A percentile compares a stretch with the other conserved stretches of the same genome.
Conservation (phyloP, 2,888 invertebrate genomes). For the Syrphus vitripennis region DNA sequence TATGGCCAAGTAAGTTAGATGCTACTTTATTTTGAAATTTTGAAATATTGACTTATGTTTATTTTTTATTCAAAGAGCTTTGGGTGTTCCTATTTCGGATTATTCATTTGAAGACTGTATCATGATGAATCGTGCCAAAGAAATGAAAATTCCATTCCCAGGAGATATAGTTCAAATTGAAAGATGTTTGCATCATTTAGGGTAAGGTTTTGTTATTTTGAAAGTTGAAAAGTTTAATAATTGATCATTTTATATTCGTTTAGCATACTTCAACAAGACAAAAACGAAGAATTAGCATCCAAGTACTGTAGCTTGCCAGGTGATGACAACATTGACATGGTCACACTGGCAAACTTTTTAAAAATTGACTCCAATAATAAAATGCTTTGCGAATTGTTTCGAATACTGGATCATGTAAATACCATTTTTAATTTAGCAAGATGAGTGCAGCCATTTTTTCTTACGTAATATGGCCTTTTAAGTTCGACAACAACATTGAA, state of each 20-base stretch:
- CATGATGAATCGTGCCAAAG: constrained; percentile 91
- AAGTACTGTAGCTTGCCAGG: constrained; percentile 72
- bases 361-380: constrained; percentile 75
- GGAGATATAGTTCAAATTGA: constrained; percentile 89
- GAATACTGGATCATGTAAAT: constrained; percentile 77
- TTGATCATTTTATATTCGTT: not conserved
- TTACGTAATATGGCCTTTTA: too few relatives aligned
- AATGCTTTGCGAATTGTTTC: constrained; percentile 76
- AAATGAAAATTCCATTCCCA: constrained; percentile 89
- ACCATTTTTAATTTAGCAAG: not conserved
- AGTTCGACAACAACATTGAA: too few relatives aligned
- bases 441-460: too few relatives aligned
- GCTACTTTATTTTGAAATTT: not conserved
- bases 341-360: constrained; percentile 76
- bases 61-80: constrained; percentile 83
- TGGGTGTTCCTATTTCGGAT: constrained; percentile 93
- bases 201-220: constrained; percentile 82
- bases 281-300: constrained; percentile 80
- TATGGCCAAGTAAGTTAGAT: constrained; percentile 91
- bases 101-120: constrained; percentile 96
- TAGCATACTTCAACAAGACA: constrained; percentile 83
- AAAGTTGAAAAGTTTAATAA: constrained; percentile 88
- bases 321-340: constrained; percentile 75
- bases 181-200: constrained; percentile 88
- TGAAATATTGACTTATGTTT: not conserved